phyloP scores from a whole-genome alignment of 2,797 vertebrate genomes.

The Lycodopsis pacificus region DNA sequence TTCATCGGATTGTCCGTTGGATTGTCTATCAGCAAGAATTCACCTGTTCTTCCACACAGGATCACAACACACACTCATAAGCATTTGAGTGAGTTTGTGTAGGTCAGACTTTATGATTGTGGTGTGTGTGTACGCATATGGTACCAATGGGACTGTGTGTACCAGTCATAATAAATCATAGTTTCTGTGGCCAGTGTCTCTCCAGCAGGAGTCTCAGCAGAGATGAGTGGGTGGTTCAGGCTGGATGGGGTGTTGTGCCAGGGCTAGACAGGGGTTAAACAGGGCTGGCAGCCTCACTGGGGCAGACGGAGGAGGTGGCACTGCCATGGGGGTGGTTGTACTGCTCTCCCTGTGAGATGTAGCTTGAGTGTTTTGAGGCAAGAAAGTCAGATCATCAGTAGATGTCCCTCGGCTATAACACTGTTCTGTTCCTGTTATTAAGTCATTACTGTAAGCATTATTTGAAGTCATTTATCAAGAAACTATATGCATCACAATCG shows the following conservation, averaged over 20 bases:
- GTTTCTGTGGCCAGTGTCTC: conserved; percentile 24
- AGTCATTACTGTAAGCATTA: not conserved
- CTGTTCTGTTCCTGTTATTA: not conserved
- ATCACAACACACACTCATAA: not conserved
- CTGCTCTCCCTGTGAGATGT: conserved; percentile 18
- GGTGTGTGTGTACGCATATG: not conserved
- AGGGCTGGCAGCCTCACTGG: conserved; percentile 57
- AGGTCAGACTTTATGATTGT: not conserved
- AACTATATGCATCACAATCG: not conserved
- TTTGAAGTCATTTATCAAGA: not conserved
- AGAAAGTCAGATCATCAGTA: conserved; percentile 6
- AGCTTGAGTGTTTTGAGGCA: conserved; percentile 13
- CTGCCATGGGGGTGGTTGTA: conserved; percentile 32
- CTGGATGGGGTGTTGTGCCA: conserved; percentile 43
- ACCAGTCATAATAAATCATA: conserved; percentile 21
- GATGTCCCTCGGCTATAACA: not conserved
- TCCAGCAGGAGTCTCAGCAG: conserved; percentile 42
- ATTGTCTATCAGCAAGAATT: not conserved
- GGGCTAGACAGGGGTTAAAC: conserved; percentile 6
- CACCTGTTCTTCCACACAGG: not conserved
- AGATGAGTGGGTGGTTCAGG: conserved; percentile 55
- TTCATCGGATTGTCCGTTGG: too few species aligned
- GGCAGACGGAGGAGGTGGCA: conserved; percentile 65
- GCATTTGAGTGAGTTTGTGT: not conserved
- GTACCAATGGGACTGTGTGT: not conserved